phyloP scores from a whole-genome alignment of 2,797 vertebrate genomes.

The Schizothorax lantsangensis region DNA sequence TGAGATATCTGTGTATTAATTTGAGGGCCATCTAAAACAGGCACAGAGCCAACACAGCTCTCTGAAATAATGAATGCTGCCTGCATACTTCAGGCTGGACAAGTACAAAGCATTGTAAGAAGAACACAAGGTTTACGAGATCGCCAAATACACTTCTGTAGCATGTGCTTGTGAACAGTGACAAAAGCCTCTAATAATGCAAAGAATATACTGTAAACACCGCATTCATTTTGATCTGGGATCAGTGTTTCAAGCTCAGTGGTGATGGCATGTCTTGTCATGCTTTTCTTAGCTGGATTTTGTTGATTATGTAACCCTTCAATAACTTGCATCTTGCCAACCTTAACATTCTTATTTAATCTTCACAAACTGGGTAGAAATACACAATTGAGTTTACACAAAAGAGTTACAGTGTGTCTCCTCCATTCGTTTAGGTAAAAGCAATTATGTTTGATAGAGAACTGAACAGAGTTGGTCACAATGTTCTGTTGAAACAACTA shows the following conservation, averaged over 20 bases:
- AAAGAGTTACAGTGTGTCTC: too few relatives aligned
- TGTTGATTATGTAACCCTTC: constrained; percentile 43
- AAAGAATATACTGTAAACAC: not conserved
- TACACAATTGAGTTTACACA: too few relatives aligned
- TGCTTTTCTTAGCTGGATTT: constrained; percentile 25
- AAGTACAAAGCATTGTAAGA: constrained; percentile 16
- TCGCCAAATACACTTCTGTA: not conserved
- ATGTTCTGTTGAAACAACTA: too few relatives aligned
- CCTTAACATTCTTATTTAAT: too few relatives aligned
- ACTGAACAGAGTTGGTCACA: too few relatives aligned
- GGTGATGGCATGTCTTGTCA: not conserved
- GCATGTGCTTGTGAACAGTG: not conserved
- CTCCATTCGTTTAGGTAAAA: too few relatives aligned
- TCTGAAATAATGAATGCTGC: constrained; percentile 28
- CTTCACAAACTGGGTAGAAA: too few relatives aligned
- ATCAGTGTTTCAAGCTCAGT: not conserved
- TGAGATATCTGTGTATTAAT: constrained; percentile 36
- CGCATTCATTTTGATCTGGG: not conserved
- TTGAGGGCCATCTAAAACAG: constrained; percentile 1
- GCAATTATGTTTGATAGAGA: too few relatives aligned
- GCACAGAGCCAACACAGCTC: constrained; percentile 24
- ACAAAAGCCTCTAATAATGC: not conserved
- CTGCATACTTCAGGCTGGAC: not conserved
- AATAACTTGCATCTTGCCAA: constrained; percentile 14
- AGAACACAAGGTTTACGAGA: constrained; percentile 22